Percentiles rank a stretch among this genome's conserved stretches.
These are phyloP conservation scores for Danio choprae DNA, from an alignment of 2,797 vertebrate species.

Conservation along the genomic window DNA sequence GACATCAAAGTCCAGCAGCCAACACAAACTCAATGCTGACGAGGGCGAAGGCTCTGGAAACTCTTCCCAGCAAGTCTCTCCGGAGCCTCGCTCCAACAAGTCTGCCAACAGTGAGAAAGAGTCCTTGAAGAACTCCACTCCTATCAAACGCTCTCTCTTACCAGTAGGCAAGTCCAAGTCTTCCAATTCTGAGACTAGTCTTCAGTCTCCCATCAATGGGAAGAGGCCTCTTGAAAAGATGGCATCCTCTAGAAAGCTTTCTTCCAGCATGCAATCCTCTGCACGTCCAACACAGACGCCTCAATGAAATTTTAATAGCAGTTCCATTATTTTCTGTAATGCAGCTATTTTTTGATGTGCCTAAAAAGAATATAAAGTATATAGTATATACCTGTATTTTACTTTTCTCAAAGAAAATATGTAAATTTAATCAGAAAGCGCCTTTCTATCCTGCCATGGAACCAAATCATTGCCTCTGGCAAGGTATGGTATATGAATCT, in stretches of 20 bases:
- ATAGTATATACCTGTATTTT: conserved; percentile 64
- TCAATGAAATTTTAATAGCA: conserved; percentile 82
- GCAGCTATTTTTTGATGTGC: conserved; percentile 89
- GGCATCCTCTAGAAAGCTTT: conserved; percentile 84
- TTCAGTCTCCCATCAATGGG: conserved; percentile 81
- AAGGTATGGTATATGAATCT: conserved; percentile 79
- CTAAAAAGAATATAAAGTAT: conserved; percentile 75
- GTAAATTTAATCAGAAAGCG: conserved; percentile 86
- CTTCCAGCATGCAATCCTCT: conserved; percentile 90
- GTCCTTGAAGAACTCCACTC: conserved; percentile 79
- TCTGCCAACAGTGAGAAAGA: conserved; percentile 75
- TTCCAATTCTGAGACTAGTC: conserved; percentile 83
- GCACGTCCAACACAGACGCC: conserved; percentile 89
- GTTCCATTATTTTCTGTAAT: conserved; percentile 77
- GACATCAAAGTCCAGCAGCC: conserved; percentile 78
- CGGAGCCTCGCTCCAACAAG: conserved; percentile 68
- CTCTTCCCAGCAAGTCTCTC: conserved; percentile 66
- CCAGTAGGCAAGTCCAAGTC: conserved; percentile 90
- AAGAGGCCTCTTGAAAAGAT: conserved; percentile 86
- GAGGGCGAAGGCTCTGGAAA: conserved; percentile 61
- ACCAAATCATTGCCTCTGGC: conserved; percentile 84
- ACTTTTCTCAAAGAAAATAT: conserved; percentile 71
- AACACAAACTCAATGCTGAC: conserved; percentile 74
- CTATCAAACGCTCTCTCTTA: conserved; percentile 87
- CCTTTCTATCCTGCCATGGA: conserved; percentile 88